phyloP scores from a whole-genome alignment of 2,113 vertebrate species.

The Cephalophus harveyi region DNA sequence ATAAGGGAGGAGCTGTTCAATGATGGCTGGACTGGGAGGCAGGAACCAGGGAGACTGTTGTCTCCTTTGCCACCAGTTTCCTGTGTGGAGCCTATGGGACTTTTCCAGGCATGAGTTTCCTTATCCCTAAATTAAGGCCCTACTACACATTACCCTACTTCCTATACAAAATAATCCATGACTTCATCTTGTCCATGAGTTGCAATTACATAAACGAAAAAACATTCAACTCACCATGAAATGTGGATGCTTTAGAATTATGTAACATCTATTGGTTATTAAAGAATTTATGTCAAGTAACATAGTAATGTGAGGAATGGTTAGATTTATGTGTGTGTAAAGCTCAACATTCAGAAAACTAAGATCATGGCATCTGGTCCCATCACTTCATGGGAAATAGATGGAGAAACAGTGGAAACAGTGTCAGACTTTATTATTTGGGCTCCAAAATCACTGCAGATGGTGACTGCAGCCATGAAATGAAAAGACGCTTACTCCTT shows the following conservation, averaged over 20 bases:
- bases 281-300: slow-evolving; percentile 1
- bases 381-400: too few relatives aligned
- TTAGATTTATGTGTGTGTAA: neutral
- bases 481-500: too few relatives aligned
- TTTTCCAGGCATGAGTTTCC: neutral
- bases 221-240: neutral
- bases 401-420: too few relatives aligned
- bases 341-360: too few relatives aligned
- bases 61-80: neutral
- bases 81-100: neutral
- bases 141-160: neutral
- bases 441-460: too few relatives aligned
- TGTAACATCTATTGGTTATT: neutral
- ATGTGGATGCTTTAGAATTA: neutral
- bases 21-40: neutral
- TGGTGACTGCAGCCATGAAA: too few relatives aligned
- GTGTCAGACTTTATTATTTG: too few relatives aligned
- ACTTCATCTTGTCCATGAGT: neutral
- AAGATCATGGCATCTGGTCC: too few relatives aligned
- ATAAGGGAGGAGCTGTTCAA: neutral
- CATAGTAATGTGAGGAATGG: neutral
- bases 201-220: neutral
- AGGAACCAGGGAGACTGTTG: neutral
- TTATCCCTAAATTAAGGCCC: neutral
- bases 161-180: neutral